Percentiles rank a stretch among this genome's conserved stretches.
Conservation (phyloP, 2,113 vertebrate genomes). For the Beaufortia kweichowensis region DNA sequence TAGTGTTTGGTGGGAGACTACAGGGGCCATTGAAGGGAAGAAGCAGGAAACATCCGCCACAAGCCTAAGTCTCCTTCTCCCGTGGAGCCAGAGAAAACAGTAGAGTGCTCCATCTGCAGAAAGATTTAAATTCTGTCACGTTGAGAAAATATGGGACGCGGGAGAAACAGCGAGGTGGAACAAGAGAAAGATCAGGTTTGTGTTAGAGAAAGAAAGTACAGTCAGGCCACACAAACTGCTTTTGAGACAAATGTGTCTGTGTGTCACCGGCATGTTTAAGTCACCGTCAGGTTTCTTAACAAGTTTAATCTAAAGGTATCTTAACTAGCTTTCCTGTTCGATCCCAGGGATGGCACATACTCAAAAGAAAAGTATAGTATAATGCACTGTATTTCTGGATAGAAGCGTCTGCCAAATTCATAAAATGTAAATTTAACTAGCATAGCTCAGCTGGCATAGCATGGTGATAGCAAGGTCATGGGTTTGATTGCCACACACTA, state of each 20-base stretch:
- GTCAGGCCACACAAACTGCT: constrained; percentile 64
- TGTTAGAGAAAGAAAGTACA: constrained; percentile 54
- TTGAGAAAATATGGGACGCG: constrained; percentile 70
- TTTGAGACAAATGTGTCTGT: constrained; percentile 47
- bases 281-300: not conserved
- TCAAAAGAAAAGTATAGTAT: too few relatives aligned
- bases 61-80: constrained; percentile 42
- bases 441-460: too few relatives aligned
- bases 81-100: constrained; percentile 72
- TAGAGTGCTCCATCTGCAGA: constrained; percentile 72
- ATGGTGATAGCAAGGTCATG: too few relatives aligned
- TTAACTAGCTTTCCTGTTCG: too few relatives aligned
- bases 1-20: constrained; percentile 23
- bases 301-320: too few relatives aligned
- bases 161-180: constrained; percentile 66
- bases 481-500: too few relatives aligned
- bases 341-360: too few relatives aligned
- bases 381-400: too few relatives aligned
- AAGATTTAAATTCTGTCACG: constrained; percentile 75
- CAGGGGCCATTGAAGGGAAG: constrained; percentile 16
- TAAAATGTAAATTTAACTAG: too few relatives aligned
- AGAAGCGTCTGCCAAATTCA: too few relatives aligned
- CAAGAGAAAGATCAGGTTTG: constrained; percentile 69
- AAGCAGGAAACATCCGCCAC: constrained; percentile 54
- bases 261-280: not conserved